Percentiles rank a stretch among this genome's conserved stretches.
Conservation (phyloP, 1,140 invertebrate species). For the Thaumatotibia leucotreta region DNA sequence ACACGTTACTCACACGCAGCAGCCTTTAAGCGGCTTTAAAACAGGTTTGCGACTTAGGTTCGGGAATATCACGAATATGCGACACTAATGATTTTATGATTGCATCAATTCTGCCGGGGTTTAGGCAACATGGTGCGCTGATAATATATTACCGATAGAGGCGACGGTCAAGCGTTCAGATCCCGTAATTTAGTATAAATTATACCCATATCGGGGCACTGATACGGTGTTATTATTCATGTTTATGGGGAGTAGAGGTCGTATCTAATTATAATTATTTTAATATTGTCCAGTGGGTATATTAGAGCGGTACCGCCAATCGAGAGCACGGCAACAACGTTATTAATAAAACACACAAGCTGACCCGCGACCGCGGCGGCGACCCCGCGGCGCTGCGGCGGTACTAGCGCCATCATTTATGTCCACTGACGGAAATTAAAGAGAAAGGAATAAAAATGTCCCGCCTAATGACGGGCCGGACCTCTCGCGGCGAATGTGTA, state of each 20-base stretch:
- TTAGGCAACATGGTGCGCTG: not conserved
- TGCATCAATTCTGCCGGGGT: not conserved
- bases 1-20: not conserved
- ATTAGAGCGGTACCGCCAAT: constrained; percentile 19
- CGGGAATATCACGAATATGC: not conserved
- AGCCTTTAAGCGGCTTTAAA: not conserved
- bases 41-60: not conserved
- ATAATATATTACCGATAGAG: constrained; percentile 12
- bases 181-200: constrained; percentile 13
- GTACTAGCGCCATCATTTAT: constrained; percentile 62
- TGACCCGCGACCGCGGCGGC: constrained; percentile 29
- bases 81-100: constrained; percentile 1
- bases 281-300: constrained; percentile 18
- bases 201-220: constrained; percentile 14
- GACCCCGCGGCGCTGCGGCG: constrained; percentile 49
- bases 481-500: constrained; percentile 67
- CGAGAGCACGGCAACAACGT: constrained; percentile 24
- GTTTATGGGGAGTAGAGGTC: constrained; percentile 19
- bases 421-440: constrained; percentile 69
- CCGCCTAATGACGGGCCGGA: constrained; percentile 58
- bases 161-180: constrained; percentile 1
- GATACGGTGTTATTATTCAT: constrained; percentile 27
- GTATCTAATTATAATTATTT: constrained; percentile 30
- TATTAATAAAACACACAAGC: constrained; percentile 37
- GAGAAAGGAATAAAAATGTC: constrained; percentile 71